Evolutionary conservation across 2,888 invertebrate genomes (phyloP).

Genomic region (Choristoneura rosaceana): DNA sequence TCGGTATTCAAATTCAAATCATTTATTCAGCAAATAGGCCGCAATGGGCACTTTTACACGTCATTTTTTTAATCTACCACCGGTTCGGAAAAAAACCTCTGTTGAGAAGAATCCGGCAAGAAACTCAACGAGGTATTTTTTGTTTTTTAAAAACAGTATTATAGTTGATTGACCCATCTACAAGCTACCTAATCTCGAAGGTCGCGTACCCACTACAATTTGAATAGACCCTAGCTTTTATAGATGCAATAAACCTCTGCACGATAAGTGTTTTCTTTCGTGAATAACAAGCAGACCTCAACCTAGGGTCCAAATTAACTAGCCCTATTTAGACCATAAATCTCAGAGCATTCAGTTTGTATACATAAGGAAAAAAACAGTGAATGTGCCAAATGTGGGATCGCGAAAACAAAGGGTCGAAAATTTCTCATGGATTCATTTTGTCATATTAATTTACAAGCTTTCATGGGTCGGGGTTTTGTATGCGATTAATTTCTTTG

Average conservation of each 20-base stretch:
- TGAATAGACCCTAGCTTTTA: slow-evolving; percentile 22
- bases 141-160: too few species aligned
- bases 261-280: slow-evolving; percentile 29
- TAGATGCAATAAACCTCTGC: slow-evolving; percentile 28
- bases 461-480: background rate
- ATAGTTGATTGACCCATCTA: too few species aligned
- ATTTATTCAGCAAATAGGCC: too few species aligned
- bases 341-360: background rate
- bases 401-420: background rate
- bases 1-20: too few species aligned
- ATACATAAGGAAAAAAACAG: background rate
- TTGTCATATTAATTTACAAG: background rate
- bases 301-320: slow-evolving; percentile 7
- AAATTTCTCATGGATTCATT: background rate
- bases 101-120: too few species aligned
- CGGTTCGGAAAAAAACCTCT: too few species aligned
- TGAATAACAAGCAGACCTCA: slow-evolving; percentile 21
- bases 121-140: too few species aligned
- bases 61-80: too few species aligned
- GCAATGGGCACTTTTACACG: too few species aligned
- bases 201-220: slow-evolving; percentile 13
- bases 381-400: background rate
- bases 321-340: background rate
- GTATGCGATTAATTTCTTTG: background rate
- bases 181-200: background rate